Percentiles rank a stretch among this genome's conserved stretches.
Evolutionary conservation across 2,797 vertebrate genomes (phyloP).

Genomic region (Lagodon rhomboides): DNA sequence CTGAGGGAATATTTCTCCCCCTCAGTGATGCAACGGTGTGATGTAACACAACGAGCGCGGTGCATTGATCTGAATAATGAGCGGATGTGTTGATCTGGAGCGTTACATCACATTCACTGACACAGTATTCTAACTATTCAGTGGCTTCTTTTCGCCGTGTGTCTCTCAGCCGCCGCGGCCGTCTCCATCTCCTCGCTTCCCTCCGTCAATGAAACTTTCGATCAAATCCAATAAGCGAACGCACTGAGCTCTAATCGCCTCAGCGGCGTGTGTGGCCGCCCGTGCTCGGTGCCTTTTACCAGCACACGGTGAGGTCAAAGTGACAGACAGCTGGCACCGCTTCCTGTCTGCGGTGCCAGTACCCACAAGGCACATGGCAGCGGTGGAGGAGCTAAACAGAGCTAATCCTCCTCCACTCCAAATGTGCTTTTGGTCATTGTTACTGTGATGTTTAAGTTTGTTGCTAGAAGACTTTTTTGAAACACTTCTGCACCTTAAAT

Average conservation of each 20-base stretch:
- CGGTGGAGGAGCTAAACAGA: background rate
- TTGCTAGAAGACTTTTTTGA: background rate
- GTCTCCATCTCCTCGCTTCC: slow-evolving; percentile 28
- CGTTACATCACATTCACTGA: slow-evolving; percentile 38
- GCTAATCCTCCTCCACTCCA: background rate
- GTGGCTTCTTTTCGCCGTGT: background rate
- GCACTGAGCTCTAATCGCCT: slow-evolving; percentile 46
- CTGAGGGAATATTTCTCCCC: background rate
- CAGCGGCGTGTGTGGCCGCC: slow-evolving; percentile 24
- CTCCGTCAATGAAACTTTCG: slow-evolving; percentile 47
- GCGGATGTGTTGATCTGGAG: slow-evolving; percentile 1
- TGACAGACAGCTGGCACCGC: slow-evolving; percentile 18
- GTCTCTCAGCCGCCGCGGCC: background rate
- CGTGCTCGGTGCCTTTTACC: slow-evolving; percentile 22
- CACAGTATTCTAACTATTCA: slow-evolving; percentile 17
- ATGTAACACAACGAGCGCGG: slow-evolving; percentile 35
- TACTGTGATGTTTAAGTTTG: background rate
- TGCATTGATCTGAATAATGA: slow-evolving; percentile 32
- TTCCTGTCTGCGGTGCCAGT: slow-evolving; percentile 28
- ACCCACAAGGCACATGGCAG: slow-evolving; percentile 29
- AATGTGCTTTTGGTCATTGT: background rate
- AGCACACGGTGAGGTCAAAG: slow-evolving; percentile 7
- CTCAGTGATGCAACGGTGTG: slow-evolving; percentile 51
- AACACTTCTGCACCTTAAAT: too few relatives aligned
- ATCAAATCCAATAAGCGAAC: slow-evolving; percentile 53